Base-by-base conservation (phyloP, 2,888 invertebrate genomes). In the Liodrosophila aerea region DNA sequence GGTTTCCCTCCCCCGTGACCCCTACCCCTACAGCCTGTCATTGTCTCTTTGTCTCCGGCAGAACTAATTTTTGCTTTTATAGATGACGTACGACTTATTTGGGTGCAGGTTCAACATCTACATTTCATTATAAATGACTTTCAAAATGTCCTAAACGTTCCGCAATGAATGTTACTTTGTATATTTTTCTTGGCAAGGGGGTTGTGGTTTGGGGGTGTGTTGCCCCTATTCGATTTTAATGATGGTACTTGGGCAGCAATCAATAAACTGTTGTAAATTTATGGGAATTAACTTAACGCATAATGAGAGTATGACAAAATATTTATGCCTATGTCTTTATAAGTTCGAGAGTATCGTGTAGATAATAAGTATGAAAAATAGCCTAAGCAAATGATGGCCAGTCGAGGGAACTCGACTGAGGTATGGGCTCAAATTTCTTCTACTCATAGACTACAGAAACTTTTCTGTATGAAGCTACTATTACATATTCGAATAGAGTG, bases 41-140 rank as follows among this genome's bases (percentile, higher is more conserved):
- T 7, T 1, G 7, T 16, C 15, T 29, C 11, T 51, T 52, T 64
- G 57, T 62, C 53, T 46, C 18, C 16, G 22, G 31, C 12, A 56
- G 53, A 76, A 69, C 84, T 83, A 83, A 80, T 73, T 85, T 80
- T 64, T 73, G 76, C 64, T 67, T 62, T 80, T 62, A 69, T 66
- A 71, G 78, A 85, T 80, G 86, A 85, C 84, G 52, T 72, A 85
- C 69, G 86, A 85, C 72, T 76, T 69, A 62, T 69, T 74, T 47
- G 41, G 64, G 45, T 43, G 61, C 58, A 62, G 53, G 72, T 73
- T 62, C 78, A 65, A 58, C 71, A 84, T 73, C 83, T 60, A 83
- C 83, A 78, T 83, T 78, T 83, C 84, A 83, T 81, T 76, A 85
- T 85, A 80, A 80, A 84, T 81, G 86, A 71, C 86, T 84, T 76